phyloP scores from a whole-genome alignment of 1,140 invertebrate genomes.

The Calliopsis andreniformis region DNA sequence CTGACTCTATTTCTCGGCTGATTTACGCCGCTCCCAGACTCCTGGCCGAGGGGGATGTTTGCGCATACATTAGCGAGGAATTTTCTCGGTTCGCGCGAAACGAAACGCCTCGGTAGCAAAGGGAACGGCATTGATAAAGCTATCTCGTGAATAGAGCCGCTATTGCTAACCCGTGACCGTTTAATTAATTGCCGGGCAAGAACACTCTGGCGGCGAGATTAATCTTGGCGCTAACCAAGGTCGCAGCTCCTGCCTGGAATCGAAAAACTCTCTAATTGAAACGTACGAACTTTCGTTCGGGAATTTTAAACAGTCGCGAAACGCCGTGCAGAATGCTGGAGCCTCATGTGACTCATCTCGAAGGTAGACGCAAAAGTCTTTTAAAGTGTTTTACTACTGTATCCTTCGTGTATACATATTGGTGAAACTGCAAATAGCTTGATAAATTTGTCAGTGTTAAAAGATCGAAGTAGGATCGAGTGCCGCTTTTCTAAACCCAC shows the following conservation, averaged over 20 bases:
- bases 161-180: conserved; percentile 44
- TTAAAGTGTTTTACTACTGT: no score
- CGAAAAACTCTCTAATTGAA: conserved; percentile 49
- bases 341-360: background rate
- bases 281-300: conserved; percentile 21
- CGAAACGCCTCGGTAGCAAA: conserved; percentile 31
- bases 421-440: no score
- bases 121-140: conserved; percentile 49
- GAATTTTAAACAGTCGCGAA: conserved; percentile 16
- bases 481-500: background rate
- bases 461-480: background rate
- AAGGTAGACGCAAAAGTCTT: no score
- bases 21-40: conserved; percentile 22
- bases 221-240: conserved; percentile 28
- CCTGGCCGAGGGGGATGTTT: conserved; percentile 16
- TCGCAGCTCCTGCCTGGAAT: conserved; percentile 9
- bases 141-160: conserved; percentile 43
- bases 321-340: background rate
- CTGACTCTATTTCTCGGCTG: conserved; percentile 50
- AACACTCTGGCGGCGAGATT: conserved; percentile 29
- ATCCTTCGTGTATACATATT: no score
- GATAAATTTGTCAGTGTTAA: no score
- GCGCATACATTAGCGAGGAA: conserved; percentile 45
- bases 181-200: conserved; percentile 49
- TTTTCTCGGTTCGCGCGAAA: conserved; percentile 39